phyloP scores from a whole-genome alignment of 1,140 invertebrate genomes.

The Drosophila varians region DNA sequence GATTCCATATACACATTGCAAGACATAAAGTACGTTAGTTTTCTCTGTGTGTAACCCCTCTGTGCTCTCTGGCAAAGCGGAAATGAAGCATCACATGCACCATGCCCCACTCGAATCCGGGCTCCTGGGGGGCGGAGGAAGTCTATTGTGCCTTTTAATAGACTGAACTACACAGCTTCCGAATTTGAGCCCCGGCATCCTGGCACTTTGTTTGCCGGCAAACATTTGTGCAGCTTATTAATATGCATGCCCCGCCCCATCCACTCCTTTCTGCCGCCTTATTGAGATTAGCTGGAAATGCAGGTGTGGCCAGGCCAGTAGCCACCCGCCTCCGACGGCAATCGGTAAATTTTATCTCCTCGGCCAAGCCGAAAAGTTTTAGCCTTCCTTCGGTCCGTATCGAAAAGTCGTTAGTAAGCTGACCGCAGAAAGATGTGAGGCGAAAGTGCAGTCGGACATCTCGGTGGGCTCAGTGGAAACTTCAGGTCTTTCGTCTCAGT shows the following conservation, averaged over 20 bases:
- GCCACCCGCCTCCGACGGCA: constrained; percentile 17
- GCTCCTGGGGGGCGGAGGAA: constrained; percentile 5
- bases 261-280: not conserved
- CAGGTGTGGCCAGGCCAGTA: constrained; percentile 53
- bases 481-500: constrained; percentile 38
- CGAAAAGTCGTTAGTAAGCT: constrained; percentile 79
- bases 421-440: constrained; percentile 65
- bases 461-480: constrained; percentile 19
- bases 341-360: constrained; percentile 71
- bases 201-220: constrained; percentile 57
- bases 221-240: constrained; percentile 78
- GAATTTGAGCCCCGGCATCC: constrained; percentile 27
- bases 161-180: constrained; percentile 56
- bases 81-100: constrained; percentile 51
- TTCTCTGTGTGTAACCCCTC: not conserved
- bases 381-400: constrained; percentile 51
- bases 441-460: constrained; percentile 17
- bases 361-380: constrained; percentile 63
- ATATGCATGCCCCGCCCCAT: constrained; percentile 56
- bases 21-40: no score
- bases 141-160: constrained; percentile 73
- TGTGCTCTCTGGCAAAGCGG: constrained; percentile 13
- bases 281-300: constrained; percentile 37
- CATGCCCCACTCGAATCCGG: not conserved
- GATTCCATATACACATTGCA: no score